Conservation (phyloP, 2,797 vertebrate genomes). For the Cuniculus paca region DNA sequence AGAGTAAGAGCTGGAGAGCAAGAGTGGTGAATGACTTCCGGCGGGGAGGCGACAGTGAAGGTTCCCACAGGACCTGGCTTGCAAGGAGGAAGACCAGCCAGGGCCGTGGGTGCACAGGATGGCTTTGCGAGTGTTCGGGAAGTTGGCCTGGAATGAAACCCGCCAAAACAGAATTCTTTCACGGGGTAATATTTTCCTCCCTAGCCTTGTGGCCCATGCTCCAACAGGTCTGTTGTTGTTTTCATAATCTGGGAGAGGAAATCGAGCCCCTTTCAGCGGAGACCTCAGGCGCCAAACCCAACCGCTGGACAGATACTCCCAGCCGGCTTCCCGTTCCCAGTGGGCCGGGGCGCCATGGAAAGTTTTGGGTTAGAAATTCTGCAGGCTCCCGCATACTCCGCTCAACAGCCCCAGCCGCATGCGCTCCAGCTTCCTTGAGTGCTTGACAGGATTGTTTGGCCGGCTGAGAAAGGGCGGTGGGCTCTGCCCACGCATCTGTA, state of each 20-base stretch:
- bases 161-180: conserved; percentile 83
- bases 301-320: conserved; percentile 67
- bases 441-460: background rate
- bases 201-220: conserved; percentile 54
- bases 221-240: conserved; percentile 83
- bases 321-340: conserved; percentile 54
- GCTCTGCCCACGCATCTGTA: background rate
- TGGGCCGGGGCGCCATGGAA: conserved; percentile 37
- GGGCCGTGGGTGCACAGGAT: background rate
- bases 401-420: no score
- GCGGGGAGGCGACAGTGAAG: background rate
- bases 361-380: conserved; percentile 51
- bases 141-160: conserved; percentile 79
- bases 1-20: conserved; percentile 37
- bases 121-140: conserved; percentile 76
- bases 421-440: background rate
- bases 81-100: conserved; percentile 45
- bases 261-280: conserved; percentile 74
- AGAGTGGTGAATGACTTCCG: conserved; percentile 58
- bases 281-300: conserved; percentile 82
- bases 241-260: conserved; percentile 81
- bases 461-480: background rate
- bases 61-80: conserved; percentile 58
- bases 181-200: conserved; percentile 79
- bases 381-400: background rate